Base-by-base conservation (phyloP, 1,140 invertebrate genomes). In the Trissolcus basalis region DNA sequence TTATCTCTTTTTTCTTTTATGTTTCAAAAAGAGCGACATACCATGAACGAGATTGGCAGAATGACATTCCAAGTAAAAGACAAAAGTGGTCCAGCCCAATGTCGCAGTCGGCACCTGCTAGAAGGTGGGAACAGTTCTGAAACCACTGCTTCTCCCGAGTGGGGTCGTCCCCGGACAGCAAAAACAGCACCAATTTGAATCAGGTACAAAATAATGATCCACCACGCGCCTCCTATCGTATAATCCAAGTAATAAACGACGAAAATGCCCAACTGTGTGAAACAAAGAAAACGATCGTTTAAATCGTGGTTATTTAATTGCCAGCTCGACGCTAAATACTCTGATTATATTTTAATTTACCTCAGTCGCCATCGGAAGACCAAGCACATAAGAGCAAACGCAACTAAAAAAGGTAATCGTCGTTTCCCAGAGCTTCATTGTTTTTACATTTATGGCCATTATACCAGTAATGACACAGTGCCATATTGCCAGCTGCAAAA, bases 51-150 rank as follows among this genome's bases (percentile, higher is more conserved):
- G 45, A 95, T 92, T 2, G 95, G 95, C 61, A 96, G 82, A 50
- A 96, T 88, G 4, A 97, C 93, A 83, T 95, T 97, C 96, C 96
- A 97, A 0, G 92, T 93, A 80, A 97, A 95, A n/a, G 94, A 93
- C 3, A 96, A 86, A 16, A 96, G 85, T 2, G 92, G 91, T 7
- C 93, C 93, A 6, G 91, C 91, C 89, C 92, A 90, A 47, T 88
- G 87, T 19, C 87, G 85, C 10, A 92, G 75, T 68, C 88, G 77
- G 64, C 88, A 91, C 36, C 87, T 85, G 58, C 88, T 85, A 0
- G 90, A 90, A 8, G 90, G 89, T 16, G 89, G 86, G 55, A 90
- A 89, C 41, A 95, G 85, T 72, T 94, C 92, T 4, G 91, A 91
- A 0, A 96, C 94, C 43, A 97, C 90, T 16, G 92, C 92, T 80